Evolutionary conservation across 1,140 invertebrate species (phyloP).

Genomic region (Drosophila suzukii): DNA sequence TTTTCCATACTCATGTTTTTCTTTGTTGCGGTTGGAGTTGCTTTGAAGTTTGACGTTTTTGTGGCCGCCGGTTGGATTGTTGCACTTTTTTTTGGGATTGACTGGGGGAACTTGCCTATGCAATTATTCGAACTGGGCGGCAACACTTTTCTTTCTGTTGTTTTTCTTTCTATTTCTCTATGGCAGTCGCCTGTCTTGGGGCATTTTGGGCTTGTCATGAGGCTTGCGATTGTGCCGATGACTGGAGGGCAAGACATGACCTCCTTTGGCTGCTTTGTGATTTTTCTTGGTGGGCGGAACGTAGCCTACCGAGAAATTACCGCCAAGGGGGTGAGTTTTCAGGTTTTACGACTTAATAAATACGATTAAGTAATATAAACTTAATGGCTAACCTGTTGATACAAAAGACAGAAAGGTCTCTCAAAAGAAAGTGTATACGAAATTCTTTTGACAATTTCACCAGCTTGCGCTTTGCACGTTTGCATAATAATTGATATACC

Average conservation of each 20-base stretch:
- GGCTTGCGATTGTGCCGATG: slow-evolving; percentile 26
- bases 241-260: slow-evolving; percentile 30
- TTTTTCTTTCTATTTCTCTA: slow-evolving; percentile 3
- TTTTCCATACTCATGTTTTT: slow-evolving; percentile 27
- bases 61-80: slow-evolving; percentile 27
- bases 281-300: slow-evolving; percentile 13
- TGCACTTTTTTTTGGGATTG: slow-evolving; percentile 34
- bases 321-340: neutral
- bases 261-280: slow-evolving; percentile 14
- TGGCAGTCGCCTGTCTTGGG: slow-evolving; percentile 21
- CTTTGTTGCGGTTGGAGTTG: slow-evolving; percentile 40
- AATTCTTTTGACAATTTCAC: neutral
- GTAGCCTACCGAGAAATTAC: slow-evolving; percentile 13
- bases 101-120: slow-evolving; percentile 38
- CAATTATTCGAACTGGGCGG: slow-evolving; percentile 67
- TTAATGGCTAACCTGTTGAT: neutral
- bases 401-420: too few species aligned
- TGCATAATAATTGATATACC: slow-evolving; percentile 40
- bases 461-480: slow-evolving; percentile 11
- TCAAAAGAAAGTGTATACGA: slow-evolving; percentile 15
- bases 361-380: slow-evolving; percentile 15
- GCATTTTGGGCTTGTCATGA: slow-evolving; percentile 46
- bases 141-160: slow-evolving; percentile 28
- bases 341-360: slow-evolving; percentile 28
- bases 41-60: slow-evolving; percentile 51